These are phyloP conservation scores for Aleiodes leptofemur DNA, from an alignment of 2,888 invertebrate species.

Conservation along the genomic window DNA sequence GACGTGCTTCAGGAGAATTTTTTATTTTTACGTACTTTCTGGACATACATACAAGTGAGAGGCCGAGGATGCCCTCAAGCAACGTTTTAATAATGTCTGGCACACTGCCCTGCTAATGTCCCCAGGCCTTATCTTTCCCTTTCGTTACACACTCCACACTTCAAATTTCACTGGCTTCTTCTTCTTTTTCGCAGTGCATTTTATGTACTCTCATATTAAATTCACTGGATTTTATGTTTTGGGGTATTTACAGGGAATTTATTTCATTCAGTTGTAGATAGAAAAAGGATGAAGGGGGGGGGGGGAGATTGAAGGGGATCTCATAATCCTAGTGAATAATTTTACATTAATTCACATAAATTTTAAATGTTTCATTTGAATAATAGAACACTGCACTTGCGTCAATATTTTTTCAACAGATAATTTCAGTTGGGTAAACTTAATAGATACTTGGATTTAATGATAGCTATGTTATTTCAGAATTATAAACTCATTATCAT, in stretches of 20 bases:
- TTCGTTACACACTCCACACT: conserved; percentile 20
- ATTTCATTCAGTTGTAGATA: conserved; percentile 3
- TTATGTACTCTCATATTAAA: conserved; percentile 37
- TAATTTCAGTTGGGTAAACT: no score
- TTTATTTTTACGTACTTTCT: conserved; percentile 8
- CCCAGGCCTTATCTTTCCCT: conserved; percentile 58
- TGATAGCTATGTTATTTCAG: no score
- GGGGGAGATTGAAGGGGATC: not conserved
- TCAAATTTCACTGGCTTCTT: not conserved
- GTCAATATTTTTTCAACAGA: no score
- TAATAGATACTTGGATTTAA: no score
- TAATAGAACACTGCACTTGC: no score
- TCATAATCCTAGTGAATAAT: conserved; percentile 1
- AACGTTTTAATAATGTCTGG: conserved; percentile 71
- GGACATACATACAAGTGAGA: conserved; percentile 15
- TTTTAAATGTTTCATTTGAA: not conserved
- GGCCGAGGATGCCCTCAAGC: conserved; percentile 6
- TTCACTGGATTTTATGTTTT: conserved; percentile 30
- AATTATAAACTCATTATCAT: no score
- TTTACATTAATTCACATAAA: not conserved
- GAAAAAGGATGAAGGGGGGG: not conserved
- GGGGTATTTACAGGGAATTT: conserved; percentile 25
- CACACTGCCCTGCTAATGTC: conserved; percentile 72
- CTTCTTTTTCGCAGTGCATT: no score
- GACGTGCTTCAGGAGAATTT: not conserved